Conservation (phyloP, 2,797 vertebrate genomes). For the Scolopax bukidnonensis region DNA sequence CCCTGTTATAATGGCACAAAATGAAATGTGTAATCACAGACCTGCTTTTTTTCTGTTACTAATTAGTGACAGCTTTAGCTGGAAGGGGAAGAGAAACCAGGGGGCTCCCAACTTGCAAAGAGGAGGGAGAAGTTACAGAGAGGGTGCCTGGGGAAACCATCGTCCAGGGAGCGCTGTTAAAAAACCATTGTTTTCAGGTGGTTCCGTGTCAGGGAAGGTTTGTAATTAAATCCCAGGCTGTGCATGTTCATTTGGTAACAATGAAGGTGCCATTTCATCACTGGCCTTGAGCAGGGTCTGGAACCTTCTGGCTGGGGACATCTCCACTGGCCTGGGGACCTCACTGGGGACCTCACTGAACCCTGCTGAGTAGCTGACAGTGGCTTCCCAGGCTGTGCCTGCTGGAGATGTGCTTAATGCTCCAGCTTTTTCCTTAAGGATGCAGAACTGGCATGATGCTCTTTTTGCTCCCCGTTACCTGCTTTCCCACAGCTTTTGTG, state of each 20-base stretch:
- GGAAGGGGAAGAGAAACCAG: not conserved
- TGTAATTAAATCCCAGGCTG: not conserved
- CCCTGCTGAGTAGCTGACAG: not conserved
- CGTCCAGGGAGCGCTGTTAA: not conserved
- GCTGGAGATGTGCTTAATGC: not conserved
- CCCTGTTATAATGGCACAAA: not conserved
- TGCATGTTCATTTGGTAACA: not conserved
- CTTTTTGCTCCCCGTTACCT: not conserved
- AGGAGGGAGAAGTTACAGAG: not conserved
- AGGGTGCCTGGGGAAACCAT: not conserved
- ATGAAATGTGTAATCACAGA: slow-evolving; percentile 15
- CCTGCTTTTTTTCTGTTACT: slow-evolving; percentile 22
- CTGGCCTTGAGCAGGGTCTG: not conserved
- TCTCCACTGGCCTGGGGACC: not conserved
- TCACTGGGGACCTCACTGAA: not conserved
- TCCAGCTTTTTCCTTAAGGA: not conserved
- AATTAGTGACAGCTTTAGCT: slow-evolving; percentile 47
- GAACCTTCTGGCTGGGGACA: not conserved
- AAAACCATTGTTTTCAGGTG: not conserved
- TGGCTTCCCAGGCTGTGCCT: not conserved
- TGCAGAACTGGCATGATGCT: not conserved
- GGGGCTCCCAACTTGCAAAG: not conserved
- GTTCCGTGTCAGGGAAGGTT: fast-evolving
- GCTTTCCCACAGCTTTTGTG: not conserved
- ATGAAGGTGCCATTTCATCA: not conserved